Percentiles rank a stretch among this genome's conserved stretches.
phyloP scores from a whole-genome alignment of 2,888 invertebrate species.

The Eupeodes luniger region DNA sequence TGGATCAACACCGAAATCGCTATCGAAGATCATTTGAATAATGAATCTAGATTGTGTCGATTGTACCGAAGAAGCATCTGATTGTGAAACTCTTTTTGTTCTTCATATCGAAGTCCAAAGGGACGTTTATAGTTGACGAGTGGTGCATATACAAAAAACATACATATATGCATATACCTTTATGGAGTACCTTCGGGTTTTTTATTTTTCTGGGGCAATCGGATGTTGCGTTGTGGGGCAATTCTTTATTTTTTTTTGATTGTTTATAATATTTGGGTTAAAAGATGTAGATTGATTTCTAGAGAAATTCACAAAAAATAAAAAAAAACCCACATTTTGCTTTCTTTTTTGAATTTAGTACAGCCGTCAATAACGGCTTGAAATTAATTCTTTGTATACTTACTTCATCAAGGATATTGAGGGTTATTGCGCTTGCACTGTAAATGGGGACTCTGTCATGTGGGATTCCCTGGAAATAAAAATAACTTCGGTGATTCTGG shows the following conservation, averaged over 20 bases:
- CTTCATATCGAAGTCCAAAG: not conserved
- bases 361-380: too few relatives aligned
- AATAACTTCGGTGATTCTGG: not conserved
- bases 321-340: not conserved
- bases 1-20: conserved; percentile 55
- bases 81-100: conserved; percentile 61
- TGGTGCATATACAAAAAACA: not conserved
- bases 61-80: not conserved
- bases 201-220: conserved; percentile 41
- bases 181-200: not conserved
- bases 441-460: not conserved
- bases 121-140: not conserved
- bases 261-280: conserved; percentile 63
- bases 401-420: conserved; percentile 18
- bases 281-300: conserved; percentile 68
- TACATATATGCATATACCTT: not conserved
- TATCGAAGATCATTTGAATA: conserved; percentile 58
- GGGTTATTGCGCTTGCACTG: conserved; percentile 8
- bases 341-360: not conserved
- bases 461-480: conserved; percentile 19
- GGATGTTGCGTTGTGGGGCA: conserved; percentile 56
- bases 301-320: conserved; percentile 35
- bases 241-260: conserved; percentile 35
- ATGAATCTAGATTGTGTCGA: conserved; percentile 54
- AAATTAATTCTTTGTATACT: conserved; percentile 29